A percentile compares a stretch with the other conserved stretches of the same genome.
Evolutionary conservation across 1,140 invertebrate genomes (phyloP).

Genomic region (Manduca sexta): DNA sequence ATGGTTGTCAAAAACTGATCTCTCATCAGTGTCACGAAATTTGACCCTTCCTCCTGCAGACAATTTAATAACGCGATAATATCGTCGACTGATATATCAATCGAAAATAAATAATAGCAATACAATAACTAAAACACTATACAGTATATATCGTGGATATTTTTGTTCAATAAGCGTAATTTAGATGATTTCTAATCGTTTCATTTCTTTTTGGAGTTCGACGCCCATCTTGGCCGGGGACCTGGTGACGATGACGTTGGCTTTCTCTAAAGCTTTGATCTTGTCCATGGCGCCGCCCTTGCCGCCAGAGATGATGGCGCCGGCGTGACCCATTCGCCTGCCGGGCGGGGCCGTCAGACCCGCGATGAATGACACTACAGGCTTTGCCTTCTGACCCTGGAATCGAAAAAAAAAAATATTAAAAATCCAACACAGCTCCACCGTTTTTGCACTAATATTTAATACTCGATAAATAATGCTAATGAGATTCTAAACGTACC

Average conservation of each 20-base stretch:
- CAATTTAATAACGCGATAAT: constrained; percentile 4
- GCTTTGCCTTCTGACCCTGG: constrained; percentile 94
- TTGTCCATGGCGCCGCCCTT: constrained; percentile 99
- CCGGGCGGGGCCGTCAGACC: constrained; percentile 98
- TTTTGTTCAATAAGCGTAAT: constrained; percentile 2
- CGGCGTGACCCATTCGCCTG: constrained; percentile 98
- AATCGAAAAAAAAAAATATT: constrained; percentile 25
- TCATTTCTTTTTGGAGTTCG: constrained; percentile 92
- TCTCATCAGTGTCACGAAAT: constrained; percentile 23
- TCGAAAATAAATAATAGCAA: constrained; percentile 57
- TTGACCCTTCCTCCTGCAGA: constrained; percentile 6
- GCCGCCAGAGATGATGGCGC: constrained; percentile 98
- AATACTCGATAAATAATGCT: no score
- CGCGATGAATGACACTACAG: constrained; percentile 99
- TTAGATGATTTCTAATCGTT: constrained; percentile 79
- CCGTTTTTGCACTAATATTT: no score
- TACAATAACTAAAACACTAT: constrained; percentile 62
- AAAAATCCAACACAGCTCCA: no score
- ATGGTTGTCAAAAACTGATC: background rate
- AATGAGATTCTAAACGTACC: no score
- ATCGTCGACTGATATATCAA: constrained; percentile 27
- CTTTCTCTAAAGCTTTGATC: constrained; percentile 95
- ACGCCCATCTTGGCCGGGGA: constrained; percentile 97
- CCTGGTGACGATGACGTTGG: constrained; percentile 91
- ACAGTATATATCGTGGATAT: constrained; percentile 35